phyloP scores from a whole-genome alignment of 2,113 vertebrate species.

The Gracilinanus agilis region DNA sequence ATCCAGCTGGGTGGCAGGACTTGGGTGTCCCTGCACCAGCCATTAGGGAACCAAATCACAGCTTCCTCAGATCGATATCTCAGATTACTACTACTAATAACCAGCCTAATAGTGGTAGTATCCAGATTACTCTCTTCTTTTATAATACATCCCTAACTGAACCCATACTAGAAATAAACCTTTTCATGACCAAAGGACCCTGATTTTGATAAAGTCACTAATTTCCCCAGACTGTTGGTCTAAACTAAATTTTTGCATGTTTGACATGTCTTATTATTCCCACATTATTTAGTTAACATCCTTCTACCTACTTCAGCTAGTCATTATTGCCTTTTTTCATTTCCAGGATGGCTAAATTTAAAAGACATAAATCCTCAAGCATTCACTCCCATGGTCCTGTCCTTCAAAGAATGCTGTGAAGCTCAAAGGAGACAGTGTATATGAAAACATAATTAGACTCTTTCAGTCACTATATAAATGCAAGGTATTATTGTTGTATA shows the following conservation, averaged over 20 bases:
- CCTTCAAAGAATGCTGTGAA: slow-evolving; percentile 8
- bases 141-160: background rate
- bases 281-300: slow-evolving; percentile 26
- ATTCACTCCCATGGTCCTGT: slow-evolving; percentile 42
- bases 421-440: background rate
- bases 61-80: too few species aligned
- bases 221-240: background rate
- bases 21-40: too few species aligned
- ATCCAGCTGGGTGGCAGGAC: too few species aligned
- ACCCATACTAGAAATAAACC: background rate
- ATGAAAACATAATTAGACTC: background rate
- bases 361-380: slow-evolving; percentile 38
- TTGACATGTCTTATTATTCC: slow-evolving; percentile 4
- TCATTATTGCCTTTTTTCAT: background rate
- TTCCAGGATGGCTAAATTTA: slow-evolving; percentile 37
- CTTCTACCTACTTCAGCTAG: background rate
- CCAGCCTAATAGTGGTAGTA: too few species aligned
- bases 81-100: too few species aligned
- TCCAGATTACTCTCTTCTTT: too few species aligned
- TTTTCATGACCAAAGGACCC: slow-evolving; percentile 14
- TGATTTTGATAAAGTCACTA: background rate
- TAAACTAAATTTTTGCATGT: background rate
- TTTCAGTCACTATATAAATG: slow-evolving; percentile 6
- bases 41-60: too few species aligned
- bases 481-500: slow-evolving; percentile 47